Evolutionary conservation across 2,113 vertebrate genomes (phyloP).

Genomic region (Chaenocephalus aceratus): DNA sequence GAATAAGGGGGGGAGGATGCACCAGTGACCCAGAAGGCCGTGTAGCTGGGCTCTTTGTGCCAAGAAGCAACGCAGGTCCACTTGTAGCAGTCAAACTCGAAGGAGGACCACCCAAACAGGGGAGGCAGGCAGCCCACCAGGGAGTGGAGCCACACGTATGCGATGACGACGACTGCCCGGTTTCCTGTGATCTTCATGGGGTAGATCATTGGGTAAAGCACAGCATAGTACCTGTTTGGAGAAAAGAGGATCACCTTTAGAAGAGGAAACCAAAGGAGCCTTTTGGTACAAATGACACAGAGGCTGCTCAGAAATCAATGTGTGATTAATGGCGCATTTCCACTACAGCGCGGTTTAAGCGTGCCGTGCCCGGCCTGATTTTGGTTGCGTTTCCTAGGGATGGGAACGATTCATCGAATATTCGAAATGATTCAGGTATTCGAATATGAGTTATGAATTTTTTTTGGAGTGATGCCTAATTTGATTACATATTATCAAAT

Average conservation of each 20-base stretch:
- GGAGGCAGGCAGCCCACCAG: constrained; percentile 95
- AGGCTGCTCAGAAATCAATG: constrained; percentile 14
- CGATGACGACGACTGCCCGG: constrained; percentile 91
- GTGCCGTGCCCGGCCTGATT: too few species aligned
- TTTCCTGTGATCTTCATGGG: constrained; percentile 99
- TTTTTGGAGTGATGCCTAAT: too few species aligned
- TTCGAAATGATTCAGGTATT: too few species aligned
- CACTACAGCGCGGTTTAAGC: too few species aligned
- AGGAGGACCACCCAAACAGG: constrained; percentile 94
- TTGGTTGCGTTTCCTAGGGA: too few species aligned
- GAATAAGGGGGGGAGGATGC: constrained; percentile 88
- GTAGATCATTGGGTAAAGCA: constrained; percentile 98
- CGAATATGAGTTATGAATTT: too few species aligned
- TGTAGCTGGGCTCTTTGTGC: constrained; percentile 91
- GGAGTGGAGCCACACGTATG: constrained; percentile 96
- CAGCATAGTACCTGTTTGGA: constrained; percentile 92
- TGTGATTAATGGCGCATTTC: neutral
- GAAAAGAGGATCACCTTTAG: constrained; percentile 19
- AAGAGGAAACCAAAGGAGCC: neutral
- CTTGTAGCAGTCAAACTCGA: constrained; percentile 97
- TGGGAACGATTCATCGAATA: too few species aligned
- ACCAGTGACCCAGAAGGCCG: constrained; percentile 97
- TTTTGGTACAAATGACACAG: constrained; percentile 8
- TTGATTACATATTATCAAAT: too few species aligned
- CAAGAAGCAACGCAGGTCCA: constrained; percentile 97